Evolutionary conservation across 35 echinoderm and acorn worm species (phyloP), one percentile per base, ranked within the genome.

Genomic region (Apostichopus japonicus): DNA sequence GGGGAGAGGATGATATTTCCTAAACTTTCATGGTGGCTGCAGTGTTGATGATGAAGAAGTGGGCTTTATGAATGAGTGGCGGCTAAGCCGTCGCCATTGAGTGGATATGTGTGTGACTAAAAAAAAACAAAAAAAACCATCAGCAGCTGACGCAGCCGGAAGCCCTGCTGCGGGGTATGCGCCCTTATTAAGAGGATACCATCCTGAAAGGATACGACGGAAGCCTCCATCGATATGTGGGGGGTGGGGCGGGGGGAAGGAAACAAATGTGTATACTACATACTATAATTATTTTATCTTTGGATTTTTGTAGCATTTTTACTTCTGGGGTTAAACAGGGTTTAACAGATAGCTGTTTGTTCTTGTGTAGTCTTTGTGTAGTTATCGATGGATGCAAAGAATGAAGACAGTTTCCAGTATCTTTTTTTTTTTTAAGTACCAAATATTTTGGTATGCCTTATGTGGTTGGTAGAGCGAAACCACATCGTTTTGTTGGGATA

Each of bases 401-500:
- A 75, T 75, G 71, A 19, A 19, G 22, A 75, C 63, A 15, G 33
- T 67, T 21, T 19, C 71, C 17, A 75, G 71, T 75, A 75, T 75
- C 7, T 13, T 10, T 61, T 10, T 61, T 59, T 61, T 10, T 75
- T 75, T 75, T 24, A 7, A 75, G 22, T 75, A 75, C 71, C 71
- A 21, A 21, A 19, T 19, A 19, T 21, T 19, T 75, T 75, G 71
- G 71, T 75, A 75, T 75, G 71, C 71, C 71, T 75, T 75, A 75
- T n/a, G 71, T 75, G 71, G 15, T 75, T 75, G 71, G 71, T 75
- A 21, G 33, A 44, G 17, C 71, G n/a, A 75, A 51, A 72, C 86
- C 86, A 89, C 86, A 89, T 89, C 61, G 86, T 89, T 89, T 89
- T 89, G 86, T 89, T 89, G 86, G 86, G 86, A 89, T 72, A 33